Evolutionary conservation across 35 echinoderm and acorn worm species (phyloP), one percentile per base, ranked within the genome.

Genomic region (Acanthaster planci): DNA sequence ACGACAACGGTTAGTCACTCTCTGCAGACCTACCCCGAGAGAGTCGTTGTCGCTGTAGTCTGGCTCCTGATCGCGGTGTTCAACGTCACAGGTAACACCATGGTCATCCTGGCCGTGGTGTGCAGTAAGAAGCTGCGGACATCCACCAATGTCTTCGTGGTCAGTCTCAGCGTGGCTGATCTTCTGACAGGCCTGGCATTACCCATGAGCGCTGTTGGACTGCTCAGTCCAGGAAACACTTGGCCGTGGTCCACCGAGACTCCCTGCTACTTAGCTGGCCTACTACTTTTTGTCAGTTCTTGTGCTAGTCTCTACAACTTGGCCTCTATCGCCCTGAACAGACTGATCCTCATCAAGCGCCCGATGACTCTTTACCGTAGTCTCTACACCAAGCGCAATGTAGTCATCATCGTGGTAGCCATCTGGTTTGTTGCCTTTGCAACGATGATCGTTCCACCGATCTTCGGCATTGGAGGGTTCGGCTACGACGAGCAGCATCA

Each of bases 231-330:
- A n/a, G 56, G 56, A n/a, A 59, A 59, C 8, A 59, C 19, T 26
- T 59, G 86, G 92, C 47, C 78, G 83, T 18, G 39, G 90, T 39
- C 52, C 47, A 12, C 90, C 83, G 77, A 88, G 79, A 21, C 78
- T 86, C 27, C 83, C 87, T 53, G 78, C 60, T 8, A 90, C 81
- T 84, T 67, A 8, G 87, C 82, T 8, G 88, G 88, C 19, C 79
- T 72, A 5, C 76, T 84, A 10, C 81, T 90, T 18, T 89, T 83
- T 19, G 38, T 82, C 1, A 80, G 82, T 52, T 81, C 84, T 36
- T 67, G 83, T n/a, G 82, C 81, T 7, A 94, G 92, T 86, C 81
- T 90, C 35, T 94, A 56, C 59, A 90, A 87, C 29, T 67, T 94
- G 26, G 92, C 82, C 12, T 88, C 87, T 14, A 89, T 89, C 34